These are phyloP conservation scores for Axea sp. DNA, from an alignment of 2,888 invertebrate species.

Conservation along the genomic window DNA sequence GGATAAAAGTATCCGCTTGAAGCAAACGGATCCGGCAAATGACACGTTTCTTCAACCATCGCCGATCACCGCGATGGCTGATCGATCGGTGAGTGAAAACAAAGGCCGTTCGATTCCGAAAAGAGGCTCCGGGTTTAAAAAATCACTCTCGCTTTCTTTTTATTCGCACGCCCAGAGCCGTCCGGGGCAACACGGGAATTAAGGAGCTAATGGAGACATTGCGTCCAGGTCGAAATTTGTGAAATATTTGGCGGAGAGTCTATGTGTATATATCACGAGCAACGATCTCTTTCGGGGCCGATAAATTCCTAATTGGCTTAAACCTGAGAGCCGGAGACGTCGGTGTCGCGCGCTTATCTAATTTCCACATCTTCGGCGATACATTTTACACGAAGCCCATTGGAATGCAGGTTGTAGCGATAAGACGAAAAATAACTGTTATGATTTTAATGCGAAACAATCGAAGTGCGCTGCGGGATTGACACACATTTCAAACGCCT, in stretches of 20 bases:
- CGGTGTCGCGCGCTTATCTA: slow-evolving; percentile 59
- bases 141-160: slow-evolving; percentile 29
- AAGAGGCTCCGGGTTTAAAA: slow-evolving; percentile 10
- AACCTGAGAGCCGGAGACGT: slow-evolving; percentile 37
- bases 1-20: too few relatives aligned
- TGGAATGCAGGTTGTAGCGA: slow-evolving; percentile 60
- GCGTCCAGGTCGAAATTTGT: slow-evolving; percentile 40
- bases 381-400: slow-evolving; percentile 53
- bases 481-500: slow-evolving; percentile 32
- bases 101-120: slow-evolving; percentile 4
- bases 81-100: slow-evolving; percentile 17
- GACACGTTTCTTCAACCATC: too few relatives aligned
- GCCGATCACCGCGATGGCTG: too few relatives aligned
- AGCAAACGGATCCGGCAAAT: too few relatives aligned
- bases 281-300: slow-evolving; percentile 45
- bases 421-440: slow-evolving; percentile 49
- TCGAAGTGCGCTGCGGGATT: slow-evolving; percentile 23
- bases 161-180: slow-evolving; percentile 3
- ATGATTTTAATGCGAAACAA: slow-evolving; percentile 40
- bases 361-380: slow-evolving; percentile 60
- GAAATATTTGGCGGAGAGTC: slow-evolving; percentile 54
- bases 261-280: slow-evolving; percentile 33
- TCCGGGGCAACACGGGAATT: slow-evolving; percentile 41
- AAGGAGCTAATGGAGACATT: slow-evolving; percentile 58
- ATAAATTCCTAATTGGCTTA: slow-evolving; percentile 64